Conservation (phyloP, 2,113 vertebrate species). For the Vulpes ferrilata region DNA sequence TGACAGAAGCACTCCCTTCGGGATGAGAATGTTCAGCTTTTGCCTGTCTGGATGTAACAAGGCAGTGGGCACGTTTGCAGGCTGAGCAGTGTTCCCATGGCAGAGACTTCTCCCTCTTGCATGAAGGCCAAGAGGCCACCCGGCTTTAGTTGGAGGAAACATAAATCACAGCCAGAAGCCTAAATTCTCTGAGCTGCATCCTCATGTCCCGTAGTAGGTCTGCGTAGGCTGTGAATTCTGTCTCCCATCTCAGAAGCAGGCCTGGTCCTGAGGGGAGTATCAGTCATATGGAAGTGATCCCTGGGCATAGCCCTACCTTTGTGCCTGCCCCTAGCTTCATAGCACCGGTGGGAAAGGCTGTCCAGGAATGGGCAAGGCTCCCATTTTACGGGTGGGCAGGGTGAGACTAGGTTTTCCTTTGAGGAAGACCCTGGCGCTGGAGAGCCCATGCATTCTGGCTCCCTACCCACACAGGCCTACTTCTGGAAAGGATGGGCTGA, state of each 20-base stretch:
- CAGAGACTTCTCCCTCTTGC: not conserved
- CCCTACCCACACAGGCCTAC: not conserved
- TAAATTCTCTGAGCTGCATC: not conserved
- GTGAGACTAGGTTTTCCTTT: not conserved
- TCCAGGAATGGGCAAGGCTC: no score
- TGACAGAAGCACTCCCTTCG: not conserved
- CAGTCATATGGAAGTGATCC: not conserved
- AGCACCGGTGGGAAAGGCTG: not conserved
- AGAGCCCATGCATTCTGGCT: no score
- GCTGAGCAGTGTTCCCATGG: not conserved
- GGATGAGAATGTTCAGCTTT: not conserved
- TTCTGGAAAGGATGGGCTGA: not conserved
- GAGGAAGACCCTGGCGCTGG: not conserved
- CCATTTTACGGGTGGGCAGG: not conserved
- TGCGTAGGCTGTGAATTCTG: not conserved
- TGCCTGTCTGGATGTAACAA: not conserved
- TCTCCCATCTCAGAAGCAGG: not conserved
- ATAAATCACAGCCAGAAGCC: not conserved
- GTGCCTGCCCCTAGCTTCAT: not conserved
- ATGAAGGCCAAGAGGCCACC: not conserved
- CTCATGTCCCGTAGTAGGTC: accelerated
- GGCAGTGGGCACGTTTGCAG: not conserved
- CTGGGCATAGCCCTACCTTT: not conserved
- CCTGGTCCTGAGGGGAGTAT: not conserved
- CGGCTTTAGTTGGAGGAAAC: not conserved